Evolutionary conservation across 2,797 vertebrate genomes (phyloP).

Genomic region (Characodon lateralis): DNA sequence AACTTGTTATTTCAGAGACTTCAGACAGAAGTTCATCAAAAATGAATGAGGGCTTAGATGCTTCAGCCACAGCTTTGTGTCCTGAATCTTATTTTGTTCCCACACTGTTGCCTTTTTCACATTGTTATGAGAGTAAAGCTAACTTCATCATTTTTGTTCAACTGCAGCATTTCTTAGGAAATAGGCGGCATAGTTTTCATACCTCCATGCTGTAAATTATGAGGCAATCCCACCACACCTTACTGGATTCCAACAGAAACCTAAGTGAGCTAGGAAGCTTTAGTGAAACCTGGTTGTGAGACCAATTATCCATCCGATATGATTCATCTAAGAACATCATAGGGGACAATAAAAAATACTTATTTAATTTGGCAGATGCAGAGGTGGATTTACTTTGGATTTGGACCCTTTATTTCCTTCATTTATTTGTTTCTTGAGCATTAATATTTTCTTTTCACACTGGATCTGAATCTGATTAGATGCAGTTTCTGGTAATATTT

Average conservation of each 20-base stretch:
- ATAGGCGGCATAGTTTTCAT: neutral
- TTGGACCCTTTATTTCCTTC: neutral
- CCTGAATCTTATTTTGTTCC: neutral
- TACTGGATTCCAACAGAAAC: neutral
- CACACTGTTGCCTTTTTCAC: no score
- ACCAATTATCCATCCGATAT: neutral
- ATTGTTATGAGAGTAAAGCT: neutral
- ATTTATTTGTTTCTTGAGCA: neutral
- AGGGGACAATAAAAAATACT: neutral
- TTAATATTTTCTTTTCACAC: neutral
- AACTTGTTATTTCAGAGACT: slow-evolving; percentile 53
- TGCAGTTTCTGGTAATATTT: neutral
- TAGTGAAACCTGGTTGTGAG: neutral
- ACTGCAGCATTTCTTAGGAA: neutral
- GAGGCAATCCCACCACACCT: slow-evolving; percentile 10
- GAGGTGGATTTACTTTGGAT: neutral
- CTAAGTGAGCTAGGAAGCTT: neutral
- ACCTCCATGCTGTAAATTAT: neutral
- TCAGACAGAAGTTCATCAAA: slow-evolving; percentile 24
- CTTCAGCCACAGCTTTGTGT: neutral
- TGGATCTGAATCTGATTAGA: neutral
- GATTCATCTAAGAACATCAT: neutral
- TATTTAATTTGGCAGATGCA: neutral
- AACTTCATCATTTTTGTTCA: neutral
- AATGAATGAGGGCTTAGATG: slow-evolving; percentile 19